These are phyloP conservation scores for Heliconius ethilla DNA, from an alignment of 2,888 invertebrate genomes.

Conservation along the genomic window DNA sequence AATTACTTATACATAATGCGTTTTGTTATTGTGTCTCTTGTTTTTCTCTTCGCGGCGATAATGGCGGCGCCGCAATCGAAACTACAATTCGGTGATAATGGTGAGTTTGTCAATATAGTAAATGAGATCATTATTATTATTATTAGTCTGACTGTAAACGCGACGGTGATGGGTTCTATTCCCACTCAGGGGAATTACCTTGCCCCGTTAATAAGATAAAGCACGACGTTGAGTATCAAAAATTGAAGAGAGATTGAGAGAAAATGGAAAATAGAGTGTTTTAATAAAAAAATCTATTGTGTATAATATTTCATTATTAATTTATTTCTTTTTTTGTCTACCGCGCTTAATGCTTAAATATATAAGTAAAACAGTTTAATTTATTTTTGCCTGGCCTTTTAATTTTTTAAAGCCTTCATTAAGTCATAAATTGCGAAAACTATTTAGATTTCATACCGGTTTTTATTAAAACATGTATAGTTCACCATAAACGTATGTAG, in stretches of 20 bases:
- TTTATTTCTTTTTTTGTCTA: neutral
- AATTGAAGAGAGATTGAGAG: neutral
- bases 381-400: no score
- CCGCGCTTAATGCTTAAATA: neutral
- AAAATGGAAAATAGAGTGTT: neutral
- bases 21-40: conserved; percentile 53
- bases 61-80: conserved; percentile 57
- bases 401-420: no score
- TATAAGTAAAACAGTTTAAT: no score
- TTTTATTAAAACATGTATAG: neutral
- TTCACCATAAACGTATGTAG: conserved; percentile 6
- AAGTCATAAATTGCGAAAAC: neutral
- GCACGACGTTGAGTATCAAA: no score
- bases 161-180: neutral
- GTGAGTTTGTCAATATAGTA: conserved; percentile 50
- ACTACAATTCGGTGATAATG: conserved; percentile 59
- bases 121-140: neutral
- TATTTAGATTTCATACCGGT: conserved; percentile 10
- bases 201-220: no score
- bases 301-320: no score
- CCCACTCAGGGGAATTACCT: neutral
- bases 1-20: conserved; percentile 54
- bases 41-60: conserved; percentile 48
- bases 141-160: neutral
- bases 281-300: neutral